Evolutionary conservation across 1,140 invertebrate species (phyloP), one percentile per base, ranked within the genome.

Genomic region (Macrotrachela quadricornifera): DNA sequence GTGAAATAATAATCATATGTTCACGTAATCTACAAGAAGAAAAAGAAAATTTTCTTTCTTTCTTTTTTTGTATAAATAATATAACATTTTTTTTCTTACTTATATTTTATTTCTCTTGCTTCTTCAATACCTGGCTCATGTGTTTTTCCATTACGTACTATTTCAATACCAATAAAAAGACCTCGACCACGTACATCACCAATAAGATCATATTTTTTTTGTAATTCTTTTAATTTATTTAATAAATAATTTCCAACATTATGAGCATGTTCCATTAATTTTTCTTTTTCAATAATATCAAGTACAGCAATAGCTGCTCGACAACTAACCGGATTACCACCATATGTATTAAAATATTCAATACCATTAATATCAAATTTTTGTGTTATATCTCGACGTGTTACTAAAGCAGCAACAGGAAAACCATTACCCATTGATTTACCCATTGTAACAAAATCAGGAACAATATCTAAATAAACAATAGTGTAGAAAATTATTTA

Each of bases 331-430:
- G 91, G 88, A 74, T 97, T 97, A 3, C 91, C 92, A 6, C 91
- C 91, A 66, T 88, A 95, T 49, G 92, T 96, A 63, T 96, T 97
- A 65, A 96, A 97, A 68, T 97, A 99, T 67, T 87, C 84, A 16
- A 94, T 81, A n/a, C 85, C 86, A 13, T 82, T 85, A 50, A 80
- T 76, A n/a, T 78, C 75, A 64, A 97, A 90, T 61, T 80, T 83
- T 54, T 80, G 78, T 0, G 92, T 87, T 46, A 97, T 86, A 62
- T 83, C 83, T 50, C 75, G 77, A 1, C 86, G 92, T 0, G 90
- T 96, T n/a, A 96, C 78, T 4, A 99, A 87, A 40, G 85, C 85
- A 11, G 92, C 84, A 0, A 97, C 80, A 0, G 92, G 92, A 74
- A 94, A 86, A 1, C 92, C 78, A 66, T 79, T 79, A 10, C 78